Percentiles rank a stretch among this genome's conserved stretches.
Conservation (phyloP, 2,888 invertebrate genomes). For the Camptogramma bilineatum region DNA sequence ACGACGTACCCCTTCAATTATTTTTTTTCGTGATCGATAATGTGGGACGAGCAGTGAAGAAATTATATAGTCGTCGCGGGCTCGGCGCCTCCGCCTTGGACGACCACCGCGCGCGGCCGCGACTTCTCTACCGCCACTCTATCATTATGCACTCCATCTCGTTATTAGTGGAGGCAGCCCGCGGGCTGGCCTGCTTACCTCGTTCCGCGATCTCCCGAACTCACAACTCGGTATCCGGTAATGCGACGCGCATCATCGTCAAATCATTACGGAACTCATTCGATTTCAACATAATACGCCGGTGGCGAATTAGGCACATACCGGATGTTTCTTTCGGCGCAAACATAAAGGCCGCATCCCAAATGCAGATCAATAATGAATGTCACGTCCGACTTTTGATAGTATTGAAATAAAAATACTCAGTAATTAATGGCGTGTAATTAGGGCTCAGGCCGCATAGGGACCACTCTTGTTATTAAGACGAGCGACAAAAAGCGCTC, state of each 20-base stretch:
- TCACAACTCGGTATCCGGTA: conserved; percentile 16
- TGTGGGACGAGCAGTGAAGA: conserved; percentile 82
- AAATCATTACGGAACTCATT: conserved; percentile 16
- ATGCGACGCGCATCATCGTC: conserved; percentile 14
- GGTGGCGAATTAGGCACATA: conserved; percentile 42
- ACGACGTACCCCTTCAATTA: conserved; percentile 85
- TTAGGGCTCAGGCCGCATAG: conserved; percentile 63
- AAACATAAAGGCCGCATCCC: conserved; percentile 52
- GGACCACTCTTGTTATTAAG: conserved; percentile 63
- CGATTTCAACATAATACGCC: conserved; percentile 23
- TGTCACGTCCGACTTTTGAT: conserved; percentile 61
- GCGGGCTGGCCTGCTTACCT: conserved; percentile 38
- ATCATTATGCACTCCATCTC: conserved; percentile 60
- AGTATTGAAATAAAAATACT: conserved; percentile 63
- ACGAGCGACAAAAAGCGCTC: conserved; percentile 59
- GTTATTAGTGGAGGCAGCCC: conserved; percentile 49
- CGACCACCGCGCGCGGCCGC: conserved; percentile 51
- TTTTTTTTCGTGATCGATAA: conserved; percentile 83
- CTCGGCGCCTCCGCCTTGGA: conserved; percentile 73
- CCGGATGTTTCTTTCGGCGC: conserved; percentile 43
- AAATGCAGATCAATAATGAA: conserved; percentile 65
- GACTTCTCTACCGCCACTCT: conserved; percentile 20
- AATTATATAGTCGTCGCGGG: conserved; percentile 78
- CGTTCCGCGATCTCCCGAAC: conserved; percentile 12
- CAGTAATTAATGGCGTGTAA: conserved; percentile 73